These are phyloP conservation scores for Napeogenes inachia DNA, from an alignment of 2,888 invertebrate species.

Conservation along the genomic window DNA sequence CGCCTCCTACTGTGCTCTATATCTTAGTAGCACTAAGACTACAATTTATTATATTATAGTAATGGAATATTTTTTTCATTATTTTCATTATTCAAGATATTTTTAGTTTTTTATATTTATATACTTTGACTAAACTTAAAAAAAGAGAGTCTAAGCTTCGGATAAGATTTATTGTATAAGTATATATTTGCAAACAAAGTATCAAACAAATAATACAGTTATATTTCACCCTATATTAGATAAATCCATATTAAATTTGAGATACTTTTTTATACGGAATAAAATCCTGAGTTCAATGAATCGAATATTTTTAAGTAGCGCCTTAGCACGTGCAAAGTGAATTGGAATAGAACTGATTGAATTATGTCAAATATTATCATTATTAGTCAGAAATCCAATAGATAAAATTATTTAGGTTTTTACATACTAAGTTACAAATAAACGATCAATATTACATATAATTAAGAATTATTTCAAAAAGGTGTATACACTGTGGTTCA, in stretches of 20 bases:
- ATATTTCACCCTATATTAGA: neutral
- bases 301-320: constrained; percentile 11
- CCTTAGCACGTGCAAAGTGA: neutral
- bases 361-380: neutral
- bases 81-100: no score
- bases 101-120: no score
- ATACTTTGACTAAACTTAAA: no score
- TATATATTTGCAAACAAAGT: no score
- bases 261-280: neutral
- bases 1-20: constrained; percentile 13
- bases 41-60: neutral
- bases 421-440: no score
- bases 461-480: no score
- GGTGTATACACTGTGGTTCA: no score
- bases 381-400: neutral
- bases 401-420: neutral
- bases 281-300: neutral
- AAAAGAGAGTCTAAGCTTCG: no score
- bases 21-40: constrained; percentile 12
- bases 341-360: neutral
- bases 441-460: no score
- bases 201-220: no score
- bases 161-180: no score
- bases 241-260: neutral
- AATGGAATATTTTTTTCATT: no score